Percentiles rank a stretch among this genome's conserved stretches.
Evolutionary conservation across 2,113 vertebrate species (phyloP).

Genomic region (Ptilonorhynchus violaceus): DNA sequence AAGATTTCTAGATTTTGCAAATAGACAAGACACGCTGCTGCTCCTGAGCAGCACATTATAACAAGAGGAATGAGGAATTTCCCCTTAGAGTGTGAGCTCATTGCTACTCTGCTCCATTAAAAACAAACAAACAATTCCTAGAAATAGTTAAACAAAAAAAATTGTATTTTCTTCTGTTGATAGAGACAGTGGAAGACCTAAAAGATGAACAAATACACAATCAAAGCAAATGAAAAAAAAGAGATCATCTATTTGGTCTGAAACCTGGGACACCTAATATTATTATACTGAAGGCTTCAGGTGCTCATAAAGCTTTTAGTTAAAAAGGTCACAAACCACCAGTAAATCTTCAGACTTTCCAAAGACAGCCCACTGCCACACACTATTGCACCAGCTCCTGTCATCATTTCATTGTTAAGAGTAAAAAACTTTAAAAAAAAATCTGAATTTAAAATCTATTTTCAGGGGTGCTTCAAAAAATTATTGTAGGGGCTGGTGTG

Average conservation of each 20-base stretch:
- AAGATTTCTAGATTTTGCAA: neutral
- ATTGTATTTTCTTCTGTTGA: neutral
- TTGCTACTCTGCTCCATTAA: neutral
- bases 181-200: neutral
- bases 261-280: neutral
- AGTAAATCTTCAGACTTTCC: neutral
- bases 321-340: neutral
- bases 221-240: neutral
- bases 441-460: neutral
- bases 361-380: neutral
- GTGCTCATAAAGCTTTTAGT: neutral
- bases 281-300: neutral
- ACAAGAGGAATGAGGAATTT: neutral
- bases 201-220: neutral
- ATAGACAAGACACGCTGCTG: neutral
- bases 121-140: neutral
- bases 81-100: neutral
- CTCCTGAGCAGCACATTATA: neutral
- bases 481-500: neutral
- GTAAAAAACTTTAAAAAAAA: neutral
- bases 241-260: neutral
- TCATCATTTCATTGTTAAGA: accelerated
- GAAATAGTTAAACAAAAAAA: neutral
- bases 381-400: neutral
- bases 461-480: neutral